Base-by-base conservation (phyloP, 1,140 invertebrate genomes). In the Bombus ignitus region DNA sequence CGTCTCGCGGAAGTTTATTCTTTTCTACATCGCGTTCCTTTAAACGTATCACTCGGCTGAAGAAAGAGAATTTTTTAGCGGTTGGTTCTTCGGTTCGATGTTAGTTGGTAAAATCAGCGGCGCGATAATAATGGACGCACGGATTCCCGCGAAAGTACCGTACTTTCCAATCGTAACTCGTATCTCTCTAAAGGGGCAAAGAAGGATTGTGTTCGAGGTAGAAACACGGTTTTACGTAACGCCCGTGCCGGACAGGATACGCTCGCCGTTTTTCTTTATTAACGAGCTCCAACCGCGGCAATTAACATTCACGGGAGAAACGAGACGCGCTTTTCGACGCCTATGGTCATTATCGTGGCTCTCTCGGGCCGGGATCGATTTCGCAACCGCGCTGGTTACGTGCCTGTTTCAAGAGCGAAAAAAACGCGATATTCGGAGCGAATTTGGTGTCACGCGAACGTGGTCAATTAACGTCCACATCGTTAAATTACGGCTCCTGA, bases 121-220 rank as follows among this genome's bases (percentile, higher is more conserved):
- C 22, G 25, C 59, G 28, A 62, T 62, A 62, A 53, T n/a, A n/a
- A 32, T 74, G 28, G 70, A 37, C 32, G 25, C 8, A n/a, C 37
- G 53, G n/a, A 53, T 75, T 75, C 32, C 47, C 53, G 53, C 62
- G 76, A 79, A 79, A 79, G 77, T 79, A 47, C 42, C 62, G 65
- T 47, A 68, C 77, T 80, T 80, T 80, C 77, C 77, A 80, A 66
- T 80, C 77, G 65, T 80, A 68, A 70, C 65, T 80, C 39, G 42
- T 74, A 59, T 78, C 39, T 78, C 57, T 66, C 39, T 22, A 37
- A 75, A 75, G 44, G 37, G n/a, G 57, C n/a, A 77, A 9, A 47
- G 47, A 59, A 32, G 77, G 42, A 44, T 47, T 47, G 42, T 47
- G 32, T 68, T 39, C 32, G 32, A 44, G 4, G n/a, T n/a, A 78